Evolutionary conservation across 2,888 invertebrate species (phyloP), one percentile per base, ranked within the genome.

Genomic region (Mesochorus sp.): DNA sequence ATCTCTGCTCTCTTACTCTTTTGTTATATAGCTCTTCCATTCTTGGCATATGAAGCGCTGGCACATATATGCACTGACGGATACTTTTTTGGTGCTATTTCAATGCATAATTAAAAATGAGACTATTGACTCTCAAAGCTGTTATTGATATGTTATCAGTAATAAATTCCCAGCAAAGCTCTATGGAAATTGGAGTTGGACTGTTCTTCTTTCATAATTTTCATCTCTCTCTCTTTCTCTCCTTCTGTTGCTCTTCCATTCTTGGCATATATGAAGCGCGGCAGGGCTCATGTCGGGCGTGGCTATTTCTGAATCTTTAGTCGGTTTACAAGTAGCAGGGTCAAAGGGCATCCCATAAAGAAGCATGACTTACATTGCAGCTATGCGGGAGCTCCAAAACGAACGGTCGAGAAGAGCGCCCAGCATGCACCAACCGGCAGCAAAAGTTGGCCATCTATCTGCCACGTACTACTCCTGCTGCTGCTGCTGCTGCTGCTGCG

Each of bases 241-340:
- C 28, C 19, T 26, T 28, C 14, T 34, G 10, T 44, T 12, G 10
- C 24, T 47, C 39, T 53, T 39, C 34, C 19, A n/a, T 14, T 19
- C 10, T 51, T 37, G 31, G 31, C 42, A 19, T 28, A n/a, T n/a
- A 53, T 21, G 51, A 53, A 49, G 68, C 68, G 47, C 55, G 39
- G 71, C 34, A 34, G 66, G 59, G 49, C 68, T 53, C 28, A 80
- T 62, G 75, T 78, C 53, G 72, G 61, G 78, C 80, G 85, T 81
- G 84, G 89, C 83, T 88, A 89, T 89, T 89, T 87, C 85, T 87
- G 88, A 89, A 89, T 89, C 87, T 88, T 89, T 88, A 88, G 89
- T 86, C 87, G 86, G 85, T 89, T 89, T 88, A 88, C 89, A 90
- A 89, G 89, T 89, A 90, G 89, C 89, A 82, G 87, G 89, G 89